Percentiles rank a stretch among this genome's conserved stretches.
These are phyloP conservation scores for Tolmerus cingulatus DNA, from an alignment of 2,888 invertebrate genomes.

Conservation along the genomic window DNA sequence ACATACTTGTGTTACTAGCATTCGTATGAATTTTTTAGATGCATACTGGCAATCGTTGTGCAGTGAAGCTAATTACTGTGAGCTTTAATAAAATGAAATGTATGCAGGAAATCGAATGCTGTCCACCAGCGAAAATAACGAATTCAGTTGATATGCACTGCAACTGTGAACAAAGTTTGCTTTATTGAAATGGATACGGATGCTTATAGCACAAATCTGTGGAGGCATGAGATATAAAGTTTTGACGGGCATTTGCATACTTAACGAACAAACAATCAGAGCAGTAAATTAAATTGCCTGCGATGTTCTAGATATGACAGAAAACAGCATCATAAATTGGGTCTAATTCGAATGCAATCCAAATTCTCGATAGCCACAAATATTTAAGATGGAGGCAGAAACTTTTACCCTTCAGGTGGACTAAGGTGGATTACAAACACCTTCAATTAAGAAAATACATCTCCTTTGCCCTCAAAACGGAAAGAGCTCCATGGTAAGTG, in stretches of 20 bases:
- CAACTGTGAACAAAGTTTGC: slow-evolving; percentile 10
- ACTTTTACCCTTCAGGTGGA: not conserved
- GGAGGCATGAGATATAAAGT: slow-evolving; percentile 21
- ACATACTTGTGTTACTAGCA: not conserved
- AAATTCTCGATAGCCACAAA: not conserved
- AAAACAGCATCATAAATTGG: slow-evolving; percentile 3
- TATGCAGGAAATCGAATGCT: not conserved
- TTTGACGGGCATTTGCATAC: slow-evolving; percentile 1
- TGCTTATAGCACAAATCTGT: not conserved
- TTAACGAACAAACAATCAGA: slow-evolving; percentile 30
- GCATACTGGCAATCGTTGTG: not conserved
- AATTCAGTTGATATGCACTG: not conserved
- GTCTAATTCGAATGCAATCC: not conserved
- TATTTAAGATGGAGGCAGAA: not conserved
- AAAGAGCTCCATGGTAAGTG: not conserved
- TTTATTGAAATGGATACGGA: slow-evolving; percentile 30
- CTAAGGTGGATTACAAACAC: not conserved
- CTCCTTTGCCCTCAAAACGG: not conserved
- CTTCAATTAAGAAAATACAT: not conserved
- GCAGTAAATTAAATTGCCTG: not conserved
- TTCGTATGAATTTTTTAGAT: not conserved
- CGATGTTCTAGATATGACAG: not conserved
- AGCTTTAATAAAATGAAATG: not conserved
- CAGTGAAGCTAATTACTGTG: not conserved
- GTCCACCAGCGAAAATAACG: not conserved